Conservation (phyloP, 2,113 vertebrate genomes). For the Zootoca vivipara region DNA sequence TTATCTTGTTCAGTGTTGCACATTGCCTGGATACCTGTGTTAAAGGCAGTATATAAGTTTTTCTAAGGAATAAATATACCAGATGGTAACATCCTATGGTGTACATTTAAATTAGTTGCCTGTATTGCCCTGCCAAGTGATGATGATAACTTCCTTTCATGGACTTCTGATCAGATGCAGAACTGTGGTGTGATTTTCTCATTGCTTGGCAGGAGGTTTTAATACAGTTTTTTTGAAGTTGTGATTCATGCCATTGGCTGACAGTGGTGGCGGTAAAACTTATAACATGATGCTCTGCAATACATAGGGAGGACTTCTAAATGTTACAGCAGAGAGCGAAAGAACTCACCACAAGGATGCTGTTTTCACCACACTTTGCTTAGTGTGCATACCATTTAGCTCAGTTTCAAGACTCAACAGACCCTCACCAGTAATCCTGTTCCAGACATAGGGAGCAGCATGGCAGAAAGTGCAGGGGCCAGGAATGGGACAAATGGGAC, state of each 20-base stretch:
- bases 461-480: not conserved
- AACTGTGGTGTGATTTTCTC: not conserved
- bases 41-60: too few relatives aligned
- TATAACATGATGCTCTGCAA: not conserved
- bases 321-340: not conserved
- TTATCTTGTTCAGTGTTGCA: too few relatives aligned
- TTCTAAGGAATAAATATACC: not conserved
- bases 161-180: not conserved
- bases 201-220: not conserved
- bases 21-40: too few relatives aligned
- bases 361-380: not conserved
- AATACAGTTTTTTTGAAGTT: not conserved
- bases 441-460: not conserved
- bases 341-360: not conserved
- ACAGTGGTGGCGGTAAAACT: not conserved
- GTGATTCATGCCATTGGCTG: not conserved
- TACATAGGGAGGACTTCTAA: not conserved
- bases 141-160: not conserved
- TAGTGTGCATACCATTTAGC: not conserved
- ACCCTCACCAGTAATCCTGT: not conserved
- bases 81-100: not conserved
- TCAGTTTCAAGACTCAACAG: not conserved
- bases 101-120: not conserved
- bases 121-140: not conserved
- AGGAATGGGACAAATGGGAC: not conserved